Percentiles rank a stretch among this genome's conserved stretches.
phyloP scores from a whole-genome alignment of 2,797 vertebrate genomes.

The Cyclopterus lumpus region DNA sequence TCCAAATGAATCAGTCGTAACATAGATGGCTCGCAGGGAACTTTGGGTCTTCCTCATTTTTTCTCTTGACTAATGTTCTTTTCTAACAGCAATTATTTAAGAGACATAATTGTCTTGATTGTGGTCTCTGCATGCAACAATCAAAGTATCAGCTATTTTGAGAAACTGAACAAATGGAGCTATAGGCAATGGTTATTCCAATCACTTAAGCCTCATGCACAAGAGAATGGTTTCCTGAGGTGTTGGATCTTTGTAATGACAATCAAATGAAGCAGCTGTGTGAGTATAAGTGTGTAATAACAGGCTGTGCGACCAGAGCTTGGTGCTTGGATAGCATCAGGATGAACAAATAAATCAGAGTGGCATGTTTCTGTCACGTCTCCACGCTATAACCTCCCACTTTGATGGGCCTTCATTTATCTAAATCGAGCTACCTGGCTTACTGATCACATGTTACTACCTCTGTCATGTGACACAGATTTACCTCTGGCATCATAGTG shows the following conservation, averaged over 20 bases:
- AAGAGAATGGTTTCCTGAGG: constrained; percentile 29
- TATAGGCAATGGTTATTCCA: constrained; percentile 20
- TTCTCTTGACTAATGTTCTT: background rate
- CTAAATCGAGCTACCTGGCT: constrained; percentile 45
- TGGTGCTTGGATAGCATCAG: constrained; percentile 1
- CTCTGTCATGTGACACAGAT: background rate
- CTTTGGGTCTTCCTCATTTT: background rate
- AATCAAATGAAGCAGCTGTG: constrained; percentile 9
- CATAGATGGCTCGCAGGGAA: background rate
- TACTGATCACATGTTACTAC: constrained; percentile 62
- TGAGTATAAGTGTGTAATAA: background rate
- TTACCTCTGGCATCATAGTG: constrained; percentile 3
- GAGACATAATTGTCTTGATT: background rate
- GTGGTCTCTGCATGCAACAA: constrained; percentile 4
- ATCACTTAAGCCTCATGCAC: constrained; percentile 15
- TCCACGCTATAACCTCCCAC: constrained; percentile 35
- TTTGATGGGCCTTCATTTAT: constrained; percentile 60
- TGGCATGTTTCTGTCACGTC: constrained; percentile 42
- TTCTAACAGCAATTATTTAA: constrained; percentile 19
- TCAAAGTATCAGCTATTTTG: constrained; percentile 20
- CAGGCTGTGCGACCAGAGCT: constrained; percentile 1
- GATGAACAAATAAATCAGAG: constrained; percentile 45
- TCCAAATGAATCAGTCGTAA: constrained; percentile 1
- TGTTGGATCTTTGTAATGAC: constrained; percentile 31
- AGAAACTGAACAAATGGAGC: constrained; percentile 27